phyloP scores from a whole-genome alignment of 2,797 vertebrate genomes.

The Acrocephalus scirpaceus region DNA sequence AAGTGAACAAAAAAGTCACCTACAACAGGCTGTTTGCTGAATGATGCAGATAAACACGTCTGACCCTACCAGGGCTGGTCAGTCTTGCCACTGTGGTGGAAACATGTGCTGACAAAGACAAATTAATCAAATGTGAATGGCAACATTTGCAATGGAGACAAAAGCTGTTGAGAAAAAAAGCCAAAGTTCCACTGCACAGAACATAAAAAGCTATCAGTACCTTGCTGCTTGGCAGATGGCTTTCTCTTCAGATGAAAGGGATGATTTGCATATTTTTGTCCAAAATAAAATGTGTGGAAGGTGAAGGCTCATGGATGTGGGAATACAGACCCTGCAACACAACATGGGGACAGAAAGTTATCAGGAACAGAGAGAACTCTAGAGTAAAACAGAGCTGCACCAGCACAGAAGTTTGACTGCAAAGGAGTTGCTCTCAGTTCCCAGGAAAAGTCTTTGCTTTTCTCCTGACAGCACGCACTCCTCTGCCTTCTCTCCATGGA shows the following conservation, averaged over 20 bases:
- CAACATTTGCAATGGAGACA: neutral
- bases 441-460: neutral
- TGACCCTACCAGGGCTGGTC: neutral
- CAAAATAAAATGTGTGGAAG: slow-evolving; percentile 16
- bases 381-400: neutral
- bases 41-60: neutral
- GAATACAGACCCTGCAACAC: neutral
- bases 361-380: neutral
- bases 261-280: slow-evolving; percentile 10
- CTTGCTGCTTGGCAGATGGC: neutral
- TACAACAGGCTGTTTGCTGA: neutral
- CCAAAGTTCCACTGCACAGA: neutral
- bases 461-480: rapidly evolving
- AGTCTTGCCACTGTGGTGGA: neutral
- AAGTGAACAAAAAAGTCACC: slow-evolving; percentile 33
- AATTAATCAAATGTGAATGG: slow-evolving; percentile 9
- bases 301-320: neutral
- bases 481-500: neutral
- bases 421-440: neutral
- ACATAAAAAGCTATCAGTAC: neutral
- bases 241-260: neutral
- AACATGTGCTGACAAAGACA: slow-evolving; percentile 25
- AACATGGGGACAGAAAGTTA: neutral
- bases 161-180: neutral
- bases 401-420: neutral